These are phyloP conservation scores for Somateria mollissima DNA, from an alignment of 2,797 vertebrate species.

Conservation along the genomic window DNA sequence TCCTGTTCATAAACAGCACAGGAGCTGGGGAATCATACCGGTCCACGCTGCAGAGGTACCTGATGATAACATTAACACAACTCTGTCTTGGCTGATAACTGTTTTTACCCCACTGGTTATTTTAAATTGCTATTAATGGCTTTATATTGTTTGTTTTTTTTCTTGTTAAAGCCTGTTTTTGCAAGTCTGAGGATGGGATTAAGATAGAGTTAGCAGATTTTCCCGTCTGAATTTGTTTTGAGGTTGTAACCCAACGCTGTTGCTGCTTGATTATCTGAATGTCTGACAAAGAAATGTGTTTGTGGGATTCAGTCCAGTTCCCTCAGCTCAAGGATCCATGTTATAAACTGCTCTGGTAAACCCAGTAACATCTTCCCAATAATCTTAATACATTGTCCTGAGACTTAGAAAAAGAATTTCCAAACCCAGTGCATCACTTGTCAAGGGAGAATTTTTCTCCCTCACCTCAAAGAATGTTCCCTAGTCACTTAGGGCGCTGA, in stretches of 20 bases:
- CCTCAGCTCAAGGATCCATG: too few species aligned
- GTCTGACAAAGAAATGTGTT: not conserved
- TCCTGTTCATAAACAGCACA: constrained; percentile 55
- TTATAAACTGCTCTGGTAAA: not conserved
- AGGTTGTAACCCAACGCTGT: rapidly evolving
- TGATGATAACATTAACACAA: rapidly evolving
- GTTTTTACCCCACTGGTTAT: rapidly evolving
- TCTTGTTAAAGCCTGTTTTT: not conserved
- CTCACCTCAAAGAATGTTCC: not conserved
- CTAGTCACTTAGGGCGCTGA: not conserved
- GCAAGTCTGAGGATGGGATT: rapidly evolving
- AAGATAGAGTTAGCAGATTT: not conserved
- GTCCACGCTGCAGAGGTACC: constrained; percentile 92
- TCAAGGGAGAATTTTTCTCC: not conserved
- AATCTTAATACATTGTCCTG: rapidly evolving
- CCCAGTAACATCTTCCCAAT: not conserved
- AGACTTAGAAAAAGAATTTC: not conserved
- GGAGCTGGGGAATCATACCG: constrained; percentile 72
- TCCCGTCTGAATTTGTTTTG: not conserved
- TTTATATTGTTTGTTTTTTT: not conserved
- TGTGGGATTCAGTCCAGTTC: not conserved
- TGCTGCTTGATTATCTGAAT: not conserved
- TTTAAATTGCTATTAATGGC: rapidly evolving
- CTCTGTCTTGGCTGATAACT: not conserved
- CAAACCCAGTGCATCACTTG: rapidly evolving